Evolutionary conservation across 2,888 invertebrate species (phyloP).

Genomic region (Thecocarcelia acutangulata): DNA sequence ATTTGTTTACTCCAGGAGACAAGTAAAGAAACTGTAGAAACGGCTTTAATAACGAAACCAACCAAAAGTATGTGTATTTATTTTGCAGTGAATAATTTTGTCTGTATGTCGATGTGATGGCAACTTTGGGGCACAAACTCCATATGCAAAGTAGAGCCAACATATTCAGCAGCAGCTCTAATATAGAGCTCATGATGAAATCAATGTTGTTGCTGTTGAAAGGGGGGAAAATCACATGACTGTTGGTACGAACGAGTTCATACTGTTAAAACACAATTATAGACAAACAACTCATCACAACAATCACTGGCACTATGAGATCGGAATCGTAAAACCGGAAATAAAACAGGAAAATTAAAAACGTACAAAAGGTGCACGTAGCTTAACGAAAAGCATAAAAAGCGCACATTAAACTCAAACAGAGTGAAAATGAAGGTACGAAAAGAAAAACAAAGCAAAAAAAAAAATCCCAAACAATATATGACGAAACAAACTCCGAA

Average conservation of each 20-base stretch:
- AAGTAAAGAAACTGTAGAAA: constrained; percentile 9
- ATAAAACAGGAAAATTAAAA: constrained; percentile 82
- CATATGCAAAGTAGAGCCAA: constrained; percentile 35
- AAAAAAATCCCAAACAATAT: constrained; percentile 58
- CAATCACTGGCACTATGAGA: constrained; percentile 78
- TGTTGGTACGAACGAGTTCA: constrained; percentile 12
- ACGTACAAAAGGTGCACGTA: constrained; percentile 79
- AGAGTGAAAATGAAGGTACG: constrained; percentile 52
- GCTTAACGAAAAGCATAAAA: constrained; percentile 56
- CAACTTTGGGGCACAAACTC: constrained; percentile 42
- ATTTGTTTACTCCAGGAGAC: not conserved
- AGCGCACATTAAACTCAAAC: constrained; percentile 22
- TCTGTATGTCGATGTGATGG: constrained; percentile 23
- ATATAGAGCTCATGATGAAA: constrained; percentile 6
- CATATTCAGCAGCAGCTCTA: constrained; percentile 17
- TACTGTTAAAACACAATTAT: constrained; percentile 52
- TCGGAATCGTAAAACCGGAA: constrained; percentile 81
- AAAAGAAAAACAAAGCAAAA: constrained; percentile 64
- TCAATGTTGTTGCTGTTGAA: not conserved
- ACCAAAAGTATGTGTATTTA: constrained; percentile 29
- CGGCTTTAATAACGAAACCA: constrained; percentile 41
- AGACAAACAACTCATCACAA: constrained; percentile 71
- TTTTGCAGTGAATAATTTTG: constrained; percentile 4
- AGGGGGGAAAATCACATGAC: constrained; percentile 26
- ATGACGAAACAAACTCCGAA: constrained; percentile 63